phyloP scores from a whole-genome alignment of 2,113 vertebrate species.

The Dromiciops gliroides region DNA sequence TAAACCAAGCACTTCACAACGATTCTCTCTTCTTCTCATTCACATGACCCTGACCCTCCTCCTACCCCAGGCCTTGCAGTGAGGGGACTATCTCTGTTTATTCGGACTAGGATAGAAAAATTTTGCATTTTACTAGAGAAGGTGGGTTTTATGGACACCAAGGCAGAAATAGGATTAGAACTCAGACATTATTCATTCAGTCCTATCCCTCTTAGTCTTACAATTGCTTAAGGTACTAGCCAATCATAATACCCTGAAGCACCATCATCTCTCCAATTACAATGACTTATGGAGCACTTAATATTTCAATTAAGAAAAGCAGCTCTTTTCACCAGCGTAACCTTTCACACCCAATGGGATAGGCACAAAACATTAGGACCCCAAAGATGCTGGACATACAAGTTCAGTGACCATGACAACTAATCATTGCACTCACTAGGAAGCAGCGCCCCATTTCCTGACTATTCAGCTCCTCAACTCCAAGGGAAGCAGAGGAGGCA shows the following conservation, averaged over 20 bases:
- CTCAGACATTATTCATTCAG: neutral
- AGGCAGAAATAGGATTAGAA: neutral
- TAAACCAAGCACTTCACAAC: neutral
- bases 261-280: neutral
- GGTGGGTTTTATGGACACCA: neutral
- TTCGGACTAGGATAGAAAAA: neutral
- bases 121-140: neutral
- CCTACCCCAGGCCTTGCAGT: neutral
- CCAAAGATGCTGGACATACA: neutral
- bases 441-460: neutral
- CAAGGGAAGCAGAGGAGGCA: neutral
- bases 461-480: neutral
- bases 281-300: neutral
- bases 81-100: neutral
- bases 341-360: neutral
- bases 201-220: neutral
- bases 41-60: neutral
- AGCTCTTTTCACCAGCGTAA: neutral
- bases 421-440: neutral
- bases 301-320: neutral
- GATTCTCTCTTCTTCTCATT: neutral
- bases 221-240: neutral
- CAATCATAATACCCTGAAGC: neutral
- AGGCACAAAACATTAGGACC: neutral
- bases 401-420: neutral